Evolutionary conservation across 1,140 invertebrate genomes (phyloP), one percentile per base, ranked within the genome.

Genomic region (Drosophila repletoides): DNA sequence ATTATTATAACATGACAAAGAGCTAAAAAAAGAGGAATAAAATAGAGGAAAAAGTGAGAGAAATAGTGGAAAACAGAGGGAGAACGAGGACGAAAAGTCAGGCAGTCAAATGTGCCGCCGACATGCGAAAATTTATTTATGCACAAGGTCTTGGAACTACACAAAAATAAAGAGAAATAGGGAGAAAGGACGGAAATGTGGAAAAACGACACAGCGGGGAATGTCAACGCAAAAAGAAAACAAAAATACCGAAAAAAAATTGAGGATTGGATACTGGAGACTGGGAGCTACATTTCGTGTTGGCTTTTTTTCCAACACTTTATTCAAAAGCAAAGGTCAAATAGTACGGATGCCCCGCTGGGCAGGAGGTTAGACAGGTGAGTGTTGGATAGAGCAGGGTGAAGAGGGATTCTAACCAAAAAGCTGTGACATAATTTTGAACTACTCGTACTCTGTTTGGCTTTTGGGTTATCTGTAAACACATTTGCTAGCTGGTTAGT

Each of bases 111-210:
- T 73, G 70, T 73, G 70, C 58, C 53, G 59, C 52, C 70, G 70
- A 64, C 70, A 73, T 73, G 70, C 70, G 66, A 73, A 67, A 73
- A 65, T 73, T 73, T 65, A 70, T 73, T 73, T 69, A 73, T 71
- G 64, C 48, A 51, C 68, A 61, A 61, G 64, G 64, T 46, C 45
- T 21, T 49, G 28, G 40, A 63, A 40, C 38, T 28, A 49, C 52
- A 55, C 36, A 34, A 38, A 31, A 55, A 61, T 26, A 61, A 53
- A 48, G 36, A 29, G 43, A 52, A 24, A 52, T 31, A 15, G 51
- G 34, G 41, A n/a, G 22, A 24, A 31, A 28, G 14, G 31, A 55
- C 10, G 38, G 58, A 72, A 64, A 64, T 56, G 48, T 61, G 63
- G 26, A 22, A 40, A 55, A 59, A 31, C 40, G 31, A 53, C 40